Evolutionary conservation across 2,797 vertebrate species (phyloP).

Genomic region (Balearica regulorum): DNA sequence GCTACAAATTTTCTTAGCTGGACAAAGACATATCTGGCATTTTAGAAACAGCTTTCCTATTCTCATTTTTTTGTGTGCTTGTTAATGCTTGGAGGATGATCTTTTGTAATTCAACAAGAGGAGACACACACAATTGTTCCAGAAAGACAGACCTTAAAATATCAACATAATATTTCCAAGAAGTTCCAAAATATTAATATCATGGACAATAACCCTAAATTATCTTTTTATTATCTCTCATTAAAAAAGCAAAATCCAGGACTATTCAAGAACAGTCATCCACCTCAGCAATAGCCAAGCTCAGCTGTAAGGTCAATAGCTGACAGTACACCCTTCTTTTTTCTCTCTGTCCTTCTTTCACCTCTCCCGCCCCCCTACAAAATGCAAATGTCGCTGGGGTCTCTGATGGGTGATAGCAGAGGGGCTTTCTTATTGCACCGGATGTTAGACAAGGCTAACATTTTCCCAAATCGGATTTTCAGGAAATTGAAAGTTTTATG

Average conservation of each 20-base stretch:
- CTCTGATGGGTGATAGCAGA: not conserved
- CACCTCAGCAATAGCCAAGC: not conserved
- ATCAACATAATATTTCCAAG: conserved; percentile 21
- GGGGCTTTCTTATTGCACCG: not conserved
- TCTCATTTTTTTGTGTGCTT: not conserved
- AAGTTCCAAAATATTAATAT: conserved; percentile 5
- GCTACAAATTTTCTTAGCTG: conserved; percentile 66
- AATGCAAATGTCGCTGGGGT: not conserved
- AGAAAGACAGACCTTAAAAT: not conserved
- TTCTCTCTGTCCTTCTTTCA: not conserved
- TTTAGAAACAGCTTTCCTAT: conserved; percentile 63
- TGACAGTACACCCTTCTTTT: not conserved
- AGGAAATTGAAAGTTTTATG: not conserved
- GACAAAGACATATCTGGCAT: conserved; percentile 55
- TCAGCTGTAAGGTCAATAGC: not conserved
- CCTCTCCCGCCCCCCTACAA: not conserved
- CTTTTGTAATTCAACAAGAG: not conserved
- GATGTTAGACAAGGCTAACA: not conserved
- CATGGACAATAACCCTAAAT: not conserved
- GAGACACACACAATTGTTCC: not conserved
- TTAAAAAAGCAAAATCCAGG: not conserved
- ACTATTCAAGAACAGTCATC: not conserved
- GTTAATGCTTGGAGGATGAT: not conserved
- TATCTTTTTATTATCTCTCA: conserved; percentile 18
- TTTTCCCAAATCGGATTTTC: not conserved